Evolutionary conservation across 1,140 invertebrate species (phyloP).

Genomic region (Drosophila murphyi): DNA sequence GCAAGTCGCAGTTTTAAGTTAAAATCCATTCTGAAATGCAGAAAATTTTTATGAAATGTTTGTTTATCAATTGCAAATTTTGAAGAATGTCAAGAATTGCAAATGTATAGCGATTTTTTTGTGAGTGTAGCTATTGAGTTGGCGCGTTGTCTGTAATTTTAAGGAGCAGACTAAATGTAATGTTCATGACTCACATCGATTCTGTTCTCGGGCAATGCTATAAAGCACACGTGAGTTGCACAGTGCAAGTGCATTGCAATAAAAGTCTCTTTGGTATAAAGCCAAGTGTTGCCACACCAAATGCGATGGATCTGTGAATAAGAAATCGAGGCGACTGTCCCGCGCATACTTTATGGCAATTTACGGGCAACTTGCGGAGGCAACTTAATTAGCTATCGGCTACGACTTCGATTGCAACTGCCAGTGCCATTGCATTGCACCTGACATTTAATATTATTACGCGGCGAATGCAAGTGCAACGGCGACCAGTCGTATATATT

Average conservation of each 20-base stretch:
- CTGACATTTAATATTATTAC: constrained; percentile 82
- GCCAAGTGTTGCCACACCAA: constrained; percentile 7
- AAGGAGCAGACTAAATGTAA: constrained; percentile 68
- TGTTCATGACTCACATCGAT: constrained; percentile 70
- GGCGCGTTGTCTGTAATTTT: constrained; percentile 71
- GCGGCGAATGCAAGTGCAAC: constrained; percentile 57
- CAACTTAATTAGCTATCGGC: constrained; percentile 53
- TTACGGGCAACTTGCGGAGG: constrained; percentile 4
- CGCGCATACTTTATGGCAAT: constrained; percentile 40
- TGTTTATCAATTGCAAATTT: too few species aligned
- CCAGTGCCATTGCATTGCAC: constrained; percentile 69
- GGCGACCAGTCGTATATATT: constrained; percentile 45
- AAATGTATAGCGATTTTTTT: too few species aligned
- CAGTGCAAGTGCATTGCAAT: constrained; percentile 26
- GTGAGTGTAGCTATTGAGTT: constrained; percentile 30
- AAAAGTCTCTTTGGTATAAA: constrained; percentile 19
- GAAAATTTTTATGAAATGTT: too few species aligned
- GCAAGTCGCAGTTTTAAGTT: too few species aligned
- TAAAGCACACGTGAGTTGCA: constrained; percentile 60
- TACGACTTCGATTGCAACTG: constrained; percentile 43
- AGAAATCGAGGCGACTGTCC: background rate
- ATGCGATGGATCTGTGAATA: background rate
- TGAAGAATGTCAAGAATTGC: too few species aligned
- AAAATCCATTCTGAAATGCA: too few species aligned
- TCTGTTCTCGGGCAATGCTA: constrained; percentile 58